These are phyloP conservation scores for Fulica atra DNA, from an alignment of 2,113 vertebrate genomes.

Conservation along the genomic window DNA sequence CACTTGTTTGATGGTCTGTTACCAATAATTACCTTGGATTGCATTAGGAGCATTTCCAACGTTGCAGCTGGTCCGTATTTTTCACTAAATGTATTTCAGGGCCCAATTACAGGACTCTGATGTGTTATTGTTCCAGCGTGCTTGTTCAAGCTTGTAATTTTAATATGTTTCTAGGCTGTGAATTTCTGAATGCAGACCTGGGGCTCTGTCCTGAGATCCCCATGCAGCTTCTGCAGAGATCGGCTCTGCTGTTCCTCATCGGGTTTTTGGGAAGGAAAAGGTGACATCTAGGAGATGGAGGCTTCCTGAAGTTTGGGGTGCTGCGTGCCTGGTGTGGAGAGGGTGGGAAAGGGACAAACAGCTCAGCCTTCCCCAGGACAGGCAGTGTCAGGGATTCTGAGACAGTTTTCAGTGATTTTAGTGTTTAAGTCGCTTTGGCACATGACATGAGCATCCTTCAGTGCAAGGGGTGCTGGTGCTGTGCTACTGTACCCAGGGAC, in stretches of 20 bases:
- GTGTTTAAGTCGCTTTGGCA: neutral
- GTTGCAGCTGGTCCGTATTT: conserved; percentile 67
- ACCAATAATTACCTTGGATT: conserved; percentile 69
- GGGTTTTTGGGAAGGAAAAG: neutral
- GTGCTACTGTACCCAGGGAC: fast-evolving
- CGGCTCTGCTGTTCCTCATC: fast-evolving
- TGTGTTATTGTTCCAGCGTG: conserved; percentile 56
- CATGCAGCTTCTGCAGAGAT: neutral
- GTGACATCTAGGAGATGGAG: neutral
- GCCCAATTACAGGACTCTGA: conserved; percentile 63
- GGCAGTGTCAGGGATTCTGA: neutral
- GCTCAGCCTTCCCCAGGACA: neutral
- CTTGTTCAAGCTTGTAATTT: conserved; percentile 60
- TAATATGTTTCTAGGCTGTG: conserved; percentile 35
- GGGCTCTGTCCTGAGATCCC: neutral
- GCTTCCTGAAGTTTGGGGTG: neutral
- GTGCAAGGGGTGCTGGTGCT: neutral
- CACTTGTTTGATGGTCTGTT: conserved; percentile 66
- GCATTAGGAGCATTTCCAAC: conserved; percentile 70
- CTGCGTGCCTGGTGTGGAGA: fast-evolving
- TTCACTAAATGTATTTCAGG: conserved; percentile 53
- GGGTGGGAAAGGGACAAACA: neutral
- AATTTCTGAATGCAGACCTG: neutral
- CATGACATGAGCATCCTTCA: neutral
- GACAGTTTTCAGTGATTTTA: neutral